phyloP scores from a whole-genome alignment of 2,113 vertebrate genomes.

The Chunga burmeisteri region DNA sequence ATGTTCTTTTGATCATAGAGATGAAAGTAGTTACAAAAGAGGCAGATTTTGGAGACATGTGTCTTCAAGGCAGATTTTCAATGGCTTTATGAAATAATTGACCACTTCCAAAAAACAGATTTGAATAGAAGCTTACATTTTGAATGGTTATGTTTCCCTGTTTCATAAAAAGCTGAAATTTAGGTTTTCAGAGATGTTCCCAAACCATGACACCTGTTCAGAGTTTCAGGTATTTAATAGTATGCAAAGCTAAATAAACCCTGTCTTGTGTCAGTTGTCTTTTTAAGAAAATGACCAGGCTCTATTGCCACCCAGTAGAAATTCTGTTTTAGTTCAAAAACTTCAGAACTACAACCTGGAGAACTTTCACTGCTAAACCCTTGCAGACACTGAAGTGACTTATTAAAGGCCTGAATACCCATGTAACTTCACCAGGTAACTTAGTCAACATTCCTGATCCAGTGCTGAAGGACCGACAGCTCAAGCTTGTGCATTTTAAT shows the following conservation, averaged over 20 bases:
- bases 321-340: background rate
- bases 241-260: background rate
- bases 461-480: background rate
- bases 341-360: background rate
- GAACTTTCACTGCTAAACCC: background rate
- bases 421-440: background rate
- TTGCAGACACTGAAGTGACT: background rate
- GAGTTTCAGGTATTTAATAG: background rate
- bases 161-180: background rate
- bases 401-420: background rate
- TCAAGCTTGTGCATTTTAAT: background rate
- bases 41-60: background rate
- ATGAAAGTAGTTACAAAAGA: background rate
- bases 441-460: background rate
- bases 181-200: background rate
- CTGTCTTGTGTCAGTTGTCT: background rate
- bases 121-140: background rate
- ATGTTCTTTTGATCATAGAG: background rate
- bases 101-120: background rate
- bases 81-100: background rate
- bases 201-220: background rate
- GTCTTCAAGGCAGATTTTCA: background rate
- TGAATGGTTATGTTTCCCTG: background rate
- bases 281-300: background rate
- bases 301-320: background rate